These are phyloP conservation scores for Carapus acus DNA, from an alignment of 2,797 vertebrate genomes.

Conservation along the genomic window DNA sequence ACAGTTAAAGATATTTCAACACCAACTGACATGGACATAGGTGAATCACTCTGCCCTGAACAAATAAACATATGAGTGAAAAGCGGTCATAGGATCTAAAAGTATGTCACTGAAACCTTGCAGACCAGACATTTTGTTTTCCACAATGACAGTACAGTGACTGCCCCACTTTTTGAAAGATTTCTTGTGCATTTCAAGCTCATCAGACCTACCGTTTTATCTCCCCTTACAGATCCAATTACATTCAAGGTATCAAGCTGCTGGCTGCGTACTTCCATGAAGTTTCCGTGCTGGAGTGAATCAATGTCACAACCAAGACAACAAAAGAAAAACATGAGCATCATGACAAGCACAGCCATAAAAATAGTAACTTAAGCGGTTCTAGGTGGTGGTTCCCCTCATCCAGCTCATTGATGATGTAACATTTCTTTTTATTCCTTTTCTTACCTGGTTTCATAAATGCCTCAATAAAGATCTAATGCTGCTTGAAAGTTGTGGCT, in stretches of 20 bases:
- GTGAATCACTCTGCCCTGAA: no score
- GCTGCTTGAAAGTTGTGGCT: no score
- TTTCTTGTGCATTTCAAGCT: no score
- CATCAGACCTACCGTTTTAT: neutral
- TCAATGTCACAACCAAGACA: conserved; percentile 1
- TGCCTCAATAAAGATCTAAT: neutral
- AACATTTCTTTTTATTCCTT: conserved; percentile 17
- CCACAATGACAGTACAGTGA: no score
- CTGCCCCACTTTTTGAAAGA: no score
- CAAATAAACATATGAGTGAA: no score
- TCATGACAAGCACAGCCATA: conserved; percentile 10
- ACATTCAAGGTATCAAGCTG: conserved; percentile 90
- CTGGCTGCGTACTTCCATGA: conserved; percentile 91
- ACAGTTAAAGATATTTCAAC: no score
- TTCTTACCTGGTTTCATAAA: neutral
- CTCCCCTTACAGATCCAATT: conserved; percentile 79
- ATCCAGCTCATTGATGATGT: conserved; percentile 36
- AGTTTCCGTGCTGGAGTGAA: conserved; percentile 81
- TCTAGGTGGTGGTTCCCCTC: conserved; percentile 19
- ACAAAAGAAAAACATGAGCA: conserved; percentile 6
- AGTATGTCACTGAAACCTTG: no score
- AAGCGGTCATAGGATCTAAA: no score
- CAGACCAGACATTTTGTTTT: no score
- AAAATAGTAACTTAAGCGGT: conserved; percentile 1
- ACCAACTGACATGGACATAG: no score